Percentiles rank a stretch among this genome's conserved stretches.
phyloP scores from a whole-genome alignment of 2,888 invertebrate genomes.

The Eurytoma californica region DNA sequence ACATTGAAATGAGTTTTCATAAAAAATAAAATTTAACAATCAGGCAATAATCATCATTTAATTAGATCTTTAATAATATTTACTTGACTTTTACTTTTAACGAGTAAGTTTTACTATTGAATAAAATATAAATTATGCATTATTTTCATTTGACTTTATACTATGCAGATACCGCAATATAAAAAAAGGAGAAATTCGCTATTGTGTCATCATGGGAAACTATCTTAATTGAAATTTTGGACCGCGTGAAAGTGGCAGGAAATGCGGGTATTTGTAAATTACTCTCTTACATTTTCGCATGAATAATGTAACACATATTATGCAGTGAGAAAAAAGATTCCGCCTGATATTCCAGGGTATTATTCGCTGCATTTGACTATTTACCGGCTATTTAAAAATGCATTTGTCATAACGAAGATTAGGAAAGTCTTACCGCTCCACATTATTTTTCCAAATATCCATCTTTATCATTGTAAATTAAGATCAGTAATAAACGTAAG shows the following conservation, averaged over 20 bases:
- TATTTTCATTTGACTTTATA: neutral
- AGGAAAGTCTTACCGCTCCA: too few species aligned
- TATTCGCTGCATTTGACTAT: neutral
- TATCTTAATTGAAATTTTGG: conserved; percentile 51
- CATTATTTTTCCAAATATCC: too few species aligned
- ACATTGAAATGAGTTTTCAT: too few species aligned
- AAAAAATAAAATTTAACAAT: too few species aligned
- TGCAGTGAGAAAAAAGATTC: conserved; percentile 37
- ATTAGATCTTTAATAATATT: too few species aligned
- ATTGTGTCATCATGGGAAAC: conserved; percentile 50
- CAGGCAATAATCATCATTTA: too few species aligned
- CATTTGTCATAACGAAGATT: too few species aligned
- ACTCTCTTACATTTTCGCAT: conserved; percentile 45
- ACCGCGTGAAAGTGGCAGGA: conserved; percentile 42
- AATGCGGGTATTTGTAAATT: conserved; percentile 46
- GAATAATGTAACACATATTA: conserved; percentile 50
- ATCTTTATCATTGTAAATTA: neutral
- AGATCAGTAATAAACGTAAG: neutral
- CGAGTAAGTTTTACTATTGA: too few species aligned
- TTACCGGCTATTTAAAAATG: conserved; percentile 10
- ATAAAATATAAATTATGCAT: neutral
- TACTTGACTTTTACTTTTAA: too few species aligned
- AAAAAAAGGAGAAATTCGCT: conserved; percentile 40
- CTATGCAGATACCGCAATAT: neutral
- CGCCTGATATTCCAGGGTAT: neutral